Evolutionary conservation across 2,113 vertebrate species (phyloP), one percentile per base, ranked within the genome.

Genomic region (Vimba vimba): DNA sequence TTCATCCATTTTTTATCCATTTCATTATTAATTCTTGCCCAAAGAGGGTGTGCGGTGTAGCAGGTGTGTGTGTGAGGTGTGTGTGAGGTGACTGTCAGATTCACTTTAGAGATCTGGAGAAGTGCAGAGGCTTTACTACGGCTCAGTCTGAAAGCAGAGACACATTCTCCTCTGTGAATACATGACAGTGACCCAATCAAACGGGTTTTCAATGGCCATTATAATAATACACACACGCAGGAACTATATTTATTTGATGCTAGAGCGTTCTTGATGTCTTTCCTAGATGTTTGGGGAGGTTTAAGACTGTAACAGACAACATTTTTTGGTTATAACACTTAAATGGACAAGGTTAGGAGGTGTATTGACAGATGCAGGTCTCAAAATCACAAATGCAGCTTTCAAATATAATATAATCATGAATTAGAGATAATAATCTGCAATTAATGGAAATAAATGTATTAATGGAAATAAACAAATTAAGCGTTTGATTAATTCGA

Each of bases 1-100:
- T 60, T 74, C 68, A 84, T 62, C 71, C n/a, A 64, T 84, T 62
- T 75, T 76, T 75, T 17, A 47, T 57, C 82, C 25, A n/a, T 25
- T 36, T 21, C 27, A 50, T 33, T n/a, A 23, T 71, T 13, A 21
- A 57, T 25, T 71, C 6, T 25, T 73, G 81, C 50, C 19, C 47
- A 59, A 19, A 50, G 73, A 60, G 55, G 4, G 74, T 27, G 47
- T 50, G 50, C 15, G 9, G 47, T 50, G 47, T 4, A 50, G 47
- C 47, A 50, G 12, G 47, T 50, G 47, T 50, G 47, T 47, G 45
- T 11, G 45, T 47, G 45, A 2, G 11, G 47, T 15, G 47, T 4
- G 47, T 50, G 47, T 50, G 47, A 15, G 47, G 50, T 50, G 30
- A 21, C 55, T 83, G 82, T 64, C n/a, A 50, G 47, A 66, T 76